Base-by-base conservation (phyloP, 2,797 vertebrate species). In the Tinamus major region DNA sequence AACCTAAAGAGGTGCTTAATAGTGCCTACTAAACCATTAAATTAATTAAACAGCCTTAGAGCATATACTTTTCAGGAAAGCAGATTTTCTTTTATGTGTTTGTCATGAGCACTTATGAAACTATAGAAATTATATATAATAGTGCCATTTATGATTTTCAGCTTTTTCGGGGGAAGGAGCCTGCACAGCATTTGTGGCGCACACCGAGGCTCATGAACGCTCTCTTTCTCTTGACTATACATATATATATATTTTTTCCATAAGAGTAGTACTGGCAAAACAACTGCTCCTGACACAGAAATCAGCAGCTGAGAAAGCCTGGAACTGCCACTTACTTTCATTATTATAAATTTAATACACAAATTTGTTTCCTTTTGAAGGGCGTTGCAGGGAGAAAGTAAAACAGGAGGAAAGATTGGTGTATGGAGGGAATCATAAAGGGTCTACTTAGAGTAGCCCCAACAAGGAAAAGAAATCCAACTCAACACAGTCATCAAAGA, bases 21-120 rank as follows among this genome's bases (percentile, higher is more conserved):
- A 67, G 44, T 61, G 80, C 64, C 79, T 80, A 70, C 55, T 80
- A 92, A 94, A 48, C 67, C 75, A 68, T 74, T 61, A 49, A 16
- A 91, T 86, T 91, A 93, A 93, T 93, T 92, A 92, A 95, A 89
- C 7, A 71, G 68, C 76, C 92, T 88, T 79, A 69, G 74, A 90
- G 37, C 84, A 21, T 81, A 79, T 63, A 21, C 76, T 84, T 86
- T 94, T 72, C 0, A 0, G 58, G 77, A 91, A 92, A 91, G 56
- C 27, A 68, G 18, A 10, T 89, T 89, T 89, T 69, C 39, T 76
- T 88, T 92, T 49, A 18, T 89, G 90, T 82, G 64, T 63, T 44
- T 80, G 64, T 59, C 67, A 23, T 9, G 49, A 17, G 49, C 8
- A 15, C 67, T 67, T 61, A 53, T 4, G 72, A 78, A 72, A 63